A percentile compares a stretch with the other conserved stretches of the same genome.
phyloP scores from a whole-genome alignment of 2,113 vertebrate species.

The Promerops cafer region DNA sequence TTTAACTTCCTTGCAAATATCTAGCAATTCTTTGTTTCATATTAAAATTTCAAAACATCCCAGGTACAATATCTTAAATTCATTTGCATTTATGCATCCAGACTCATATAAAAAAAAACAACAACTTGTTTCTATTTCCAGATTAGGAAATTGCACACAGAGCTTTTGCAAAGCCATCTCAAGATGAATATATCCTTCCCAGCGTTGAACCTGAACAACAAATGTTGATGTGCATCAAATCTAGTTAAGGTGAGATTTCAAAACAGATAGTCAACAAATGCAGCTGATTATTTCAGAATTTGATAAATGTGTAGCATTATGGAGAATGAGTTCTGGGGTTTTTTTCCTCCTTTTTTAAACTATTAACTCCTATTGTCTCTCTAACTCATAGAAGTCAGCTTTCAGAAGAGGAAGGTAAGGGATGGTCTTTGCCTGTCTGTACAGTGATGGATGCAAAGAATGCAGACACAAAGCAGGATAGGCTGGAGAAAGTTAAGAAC shows the following conservation, averaged over 20 bases:
- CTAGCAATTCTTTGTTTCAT: neutral
- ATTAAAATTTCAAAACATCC: neutral
- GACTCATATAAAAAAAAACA: neutral
- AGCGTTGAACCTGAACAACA: neutral
- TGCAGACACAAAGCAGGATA: neutral
- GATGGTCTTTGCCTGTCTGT: neutral
- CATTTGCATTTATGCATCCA: neutral
- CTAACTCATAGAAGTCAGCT: neutral
- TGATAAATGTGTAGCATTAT: neutral
- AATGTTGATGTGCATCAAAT: accelerated
- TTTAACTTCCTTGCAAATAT: neutral
- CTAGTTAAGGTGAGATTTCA: neutral
- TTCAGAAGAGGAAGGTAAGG: neutral
- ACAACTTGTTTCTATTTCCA: neutral
- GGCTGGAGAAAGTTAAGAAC: neutral
- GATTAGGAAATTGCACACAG: neutral
- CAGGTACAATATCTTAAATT: neutral
- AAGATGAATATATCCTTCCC: neutral
- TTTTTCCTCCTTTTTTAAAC: neutral
- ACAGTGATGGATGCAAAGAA: neutral
- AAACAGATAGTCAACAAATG: neutral
- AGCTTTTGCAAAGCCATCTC: neutral
- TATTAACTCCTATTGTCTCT: neutral
- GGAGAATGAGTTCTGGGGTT: neutral
- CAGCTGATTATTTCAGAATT: neutral